These are phyloP conservation scores for Sylvilagus floridanus DNA, from an alignment of 2,797 vertebrate species.

Conservation along the genomic window DNA sequence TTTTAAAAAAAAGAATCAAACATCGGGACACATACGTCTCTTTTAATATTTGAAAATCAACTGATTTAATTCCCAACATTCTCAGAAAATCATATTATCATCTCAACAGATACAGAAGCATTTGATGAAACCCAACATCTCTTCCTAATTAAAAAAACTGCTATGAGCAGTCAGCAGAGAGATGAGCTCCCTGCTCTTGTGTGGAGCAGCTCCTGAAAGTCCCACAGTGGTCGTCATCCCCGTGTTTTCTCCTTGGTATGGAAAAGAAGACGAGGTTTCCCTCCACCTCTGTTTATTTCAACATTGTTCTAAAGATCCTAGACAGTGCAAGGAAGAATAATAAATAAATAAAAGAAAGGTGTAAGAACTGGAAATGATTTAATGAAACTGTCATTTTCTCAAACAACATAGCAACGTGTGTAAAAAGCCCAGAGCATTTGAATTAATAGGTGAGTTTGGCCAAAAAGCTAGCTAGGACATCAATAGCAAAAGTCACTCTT, in stretches of 20 bases:
- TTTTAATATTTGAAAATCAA: constrained; percentile 5
- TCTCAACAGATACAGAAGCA: not conserved
- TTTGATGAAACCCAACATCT: not conserved
- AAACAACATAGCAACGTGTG: not conserved
- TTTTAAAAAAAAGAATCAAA: not conserved
- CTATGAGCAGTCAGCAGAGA: not conserved
- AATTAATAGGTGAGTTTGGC: not conserved
- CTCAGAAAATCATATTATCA: not conserved
- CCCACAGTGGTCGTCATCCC: not conserved
- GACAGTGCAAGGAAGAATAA: not conserved
- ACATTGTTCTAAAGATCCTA: not conserved
- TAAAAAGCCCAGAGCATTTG: not conserved
- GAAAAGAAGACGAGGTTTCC: not conserved
- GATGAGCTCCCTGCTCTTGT: not conserved
- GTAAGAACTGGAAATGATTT: not conserved
- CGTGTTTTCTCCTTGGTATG: not conserved
- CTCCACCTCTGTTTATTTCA: not conserved
- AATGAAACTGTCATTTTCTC: constrained; percentile 12
- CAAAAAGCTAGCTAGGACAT: not conserved
- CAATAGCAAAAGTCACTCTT: not conserved
- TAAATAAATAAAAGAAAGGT: constrained; percentile 15
- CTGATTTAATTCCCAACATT: not conserved
- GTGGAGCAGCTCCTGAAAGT: not conserved
- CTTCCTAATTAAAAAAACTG: not conserved
- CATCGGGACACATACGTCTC: not conserved